Conservation (phyloP, 2,797 vertebrate species). For the Sebastes wilsoni region DNA sequence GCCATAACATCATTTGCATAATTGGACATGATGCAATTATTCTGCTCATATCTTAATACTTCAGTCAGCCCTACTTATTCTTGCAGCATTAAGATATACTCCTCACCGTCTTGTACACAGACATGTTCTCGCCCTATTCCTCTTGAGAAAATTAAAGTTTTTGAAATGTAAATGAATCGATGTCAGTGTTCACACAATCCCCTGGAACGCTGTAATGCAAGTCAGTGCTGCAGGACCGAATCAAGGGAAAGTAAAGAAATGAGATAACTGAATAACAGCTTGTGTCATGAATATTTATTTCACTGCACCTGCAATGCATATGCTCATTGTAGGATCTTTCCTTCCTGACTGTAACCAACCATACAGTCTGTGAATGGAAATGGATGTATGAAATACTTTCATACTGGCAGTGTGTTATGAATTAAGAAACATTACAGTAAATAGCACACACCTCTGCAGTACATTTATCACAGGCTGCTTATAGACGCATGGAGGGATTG, state of each 20-base stretch:
- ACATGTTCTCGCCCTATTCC: neutral
- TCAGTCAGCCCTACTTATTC: neutral
- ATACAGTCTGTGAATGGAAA: neutral
- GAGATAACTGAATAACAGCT: neutral
- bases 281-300: constrained; percentile 32
- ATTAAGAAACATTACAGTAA: neutral
- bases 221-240: neutral
- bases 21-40: neutral
- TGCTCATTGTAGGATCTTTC: neutral
- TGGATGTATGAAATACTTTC: neutral
- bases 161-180: neutral
- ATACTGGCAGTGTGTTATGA: neutral
- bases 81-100: neutral
- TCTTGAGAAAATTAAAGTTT: neutral
- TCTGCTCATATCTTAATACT: neutral
- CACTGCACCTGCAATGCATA: neutral
- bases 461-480: constrained; percentile 8
- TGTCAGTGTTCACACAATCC: neutral
- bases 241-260: neutral
- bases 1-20: neutral
- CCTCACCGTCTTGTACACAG: neutral
- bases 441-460: neutral
- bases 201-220: neutral
- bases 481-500: neutral
- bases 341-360: neutral